phyloP scores from a whole-genome alignment of 2,888 invertebrate species.

The Ormyrus pomaceus region DNA sequence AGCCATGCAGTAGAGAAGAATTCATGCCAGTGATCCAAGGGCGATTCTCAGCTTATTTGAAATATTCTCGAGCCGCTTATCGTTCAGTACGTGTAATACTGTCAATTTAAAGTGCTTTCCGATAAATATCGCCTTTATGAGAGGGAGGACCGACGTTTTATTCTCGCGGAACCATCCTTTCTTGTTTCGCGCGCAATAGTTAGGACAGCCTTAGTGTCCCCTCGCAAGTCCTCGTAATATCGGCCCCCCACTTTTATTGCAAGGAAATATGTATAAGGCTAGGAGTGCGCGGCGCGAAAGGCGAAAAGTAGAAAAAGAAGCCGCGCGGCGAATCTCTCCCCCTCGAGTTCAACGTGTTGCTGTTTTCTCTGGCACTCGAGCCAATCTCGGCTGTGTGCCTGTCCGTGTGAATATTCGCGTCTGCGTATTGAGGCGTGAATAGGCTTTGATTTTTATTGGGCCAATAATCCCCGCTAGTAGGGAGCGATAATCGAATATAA shows the following conservation, averaged over 20 bases:
- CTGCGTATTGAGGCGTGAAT: not conserved
- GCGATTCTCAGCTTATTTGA: constrained; percentile 16
- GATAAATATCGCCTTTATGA: constrained; percentile 17
- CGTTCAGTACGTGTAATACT: constrained; percentile 15
- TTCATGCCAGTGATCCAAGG: not conserved
- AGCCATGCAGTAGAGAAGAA: not conserved
- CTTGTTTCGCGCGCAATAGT: not conserved
- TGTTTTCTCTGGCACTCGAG: not conserved
- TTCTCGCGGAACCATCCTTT: not conserved
- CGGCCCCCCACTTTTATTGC: constrained; percentile 21
- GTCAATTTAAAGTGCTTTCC: constrained; percentile 35
- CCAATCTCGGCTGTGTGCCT: not conserved
- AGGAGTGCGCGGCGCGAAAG: not conserved
- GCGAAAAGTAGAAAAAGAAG: not conserved
- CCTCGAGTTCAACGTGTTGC: too few species aligned
- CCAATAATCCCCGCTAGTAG: constrained; percentile 14
- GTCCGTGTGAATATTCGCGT: not conserved
- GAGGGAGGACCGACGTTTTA: not conserved
- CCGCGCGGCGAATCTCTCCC: too few species aligned
- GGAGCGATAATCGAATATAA: constrained; percentile 40
- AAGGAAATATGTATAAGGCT: not conserved
- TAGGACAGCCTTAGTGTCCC: not conserved
- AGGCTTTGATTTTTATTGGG: constrained; percentile 41
- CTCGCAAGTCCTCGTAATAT: not conserved
- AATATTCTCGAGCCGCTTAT: not conserved